phyloP scores from a whole-genome alignment of 2,888 invertebrate genomes.

The Zygothrica quintamaculata region DNA sequence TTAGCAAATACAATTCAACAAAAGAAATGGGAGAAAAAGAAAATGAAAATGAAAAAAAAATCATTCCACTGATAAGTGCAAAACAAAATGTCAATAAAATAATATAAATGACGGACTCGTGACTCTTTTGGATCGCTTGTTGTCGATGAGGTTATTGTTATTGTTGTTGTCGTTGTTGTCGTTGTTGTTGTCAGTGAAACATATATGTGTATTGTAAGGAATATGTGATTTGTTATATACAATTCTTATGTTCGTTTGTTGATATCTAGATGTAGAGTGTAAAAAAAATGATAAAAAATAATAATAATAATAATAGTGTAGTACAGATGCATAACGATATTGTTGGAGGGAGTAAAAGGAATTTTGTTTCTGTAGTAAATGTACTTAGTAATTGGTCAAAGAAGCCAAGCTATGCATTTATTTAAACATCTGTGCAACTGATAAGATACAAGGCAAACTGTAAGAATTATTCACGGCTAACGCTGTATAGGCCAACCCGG shows the following conservation, averaged over 20 bases:
- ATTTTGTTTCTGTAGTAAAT: too few relatives aligned
- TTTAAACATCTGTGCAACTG: slow-evolving; percentile 23
- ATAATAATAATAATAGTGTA: slow-evolving; percentile 32
- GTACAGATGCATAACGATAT: slow-evolving; percentile 10
- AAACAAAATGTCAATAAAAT: slow-evolving; percentile 72
- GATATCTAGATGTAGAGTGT: slow-evolving; percentile 55
- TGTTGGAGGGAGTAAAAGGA: background rate
- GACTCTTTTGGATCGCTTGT: slow-evolving; percentile 53
- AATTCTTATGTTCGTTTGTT: slow-evolving; percentile 42
- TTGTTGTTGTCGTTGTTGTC: slow-evolving; percentile 21
- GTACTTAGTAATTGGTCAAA: slow-evolving; percentile 6
- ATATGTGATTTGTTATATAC: slow-evolving; percentile 42
- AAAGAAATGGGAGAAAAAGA: slow-evolving; percentile 15
- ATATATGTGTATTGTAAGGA: slow-evolving; percentile 24
- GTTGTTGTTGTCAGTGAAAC: slow-evolving; percentile 44
- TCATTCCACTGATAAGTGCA: slow-evolving; percentile 63
- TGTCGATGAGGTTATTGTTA: slow-evolving; percentile 6
- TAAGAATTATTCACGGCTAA: slow-evolving; percentile 32
- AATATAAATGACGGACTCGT: slow-evolving; percentile 79
- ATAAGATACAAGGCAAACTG: slow-evolving; percentile 44
- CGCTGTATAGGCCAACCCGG: slow-evolving; percentile 2
- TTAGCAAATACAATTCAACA: slow-evolving; percentile 12
- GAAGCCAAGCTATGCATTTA: slow-evolving; percentile 14
- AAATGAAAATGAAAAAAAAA: slow-evolving; percentile 28
- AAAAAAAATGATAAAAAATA: slow-evolving; percentile 34